Conservation (phyloP, 2,888 invertebrate genomes). For the Lepetodrilus schrolli region DNA sequence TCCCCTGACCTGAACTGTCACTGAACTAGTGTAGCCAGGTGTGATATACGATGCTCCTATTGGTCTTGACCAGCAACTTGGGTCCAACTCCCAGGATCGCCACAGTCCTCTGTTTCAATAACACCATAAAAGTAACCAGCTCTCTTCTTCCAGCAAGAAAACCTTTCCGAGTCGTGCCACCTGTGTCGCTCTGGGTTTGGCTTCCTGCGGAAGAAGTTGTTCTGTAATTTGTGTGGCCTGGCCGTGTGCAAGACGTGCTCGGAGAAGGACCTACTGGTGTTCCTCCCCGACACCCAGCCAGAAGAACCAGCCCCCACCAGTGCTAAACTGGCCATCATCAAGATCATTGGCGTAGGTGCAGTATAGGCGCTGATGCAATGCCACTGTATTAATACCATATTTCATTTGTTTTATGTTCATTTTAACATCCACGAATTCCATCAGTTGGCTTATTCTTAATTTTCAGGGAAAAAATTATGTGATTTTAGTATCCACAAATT, state of each 20-base stretch:
- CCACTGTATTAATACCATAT: too few species aligned
- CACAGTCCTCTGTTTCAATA: neutral
- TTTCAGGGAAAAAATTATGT: too few species aligned
- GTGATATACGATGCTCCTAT: too few species aligned
- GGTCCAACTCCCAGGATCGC: too few species aligned
- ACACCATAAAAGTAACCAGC: neutral
- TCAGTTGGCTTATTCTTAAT: too few species aligned
- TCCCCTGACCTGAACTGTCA: too few species aligned
- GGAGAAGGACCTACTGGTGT: conserved; percentile 58
- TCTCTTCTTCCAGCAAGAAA: conserved; percentile 57
- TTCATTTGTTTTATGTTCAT: too few species aligned
- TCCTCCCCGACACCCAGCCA: conserved; percentile 49
- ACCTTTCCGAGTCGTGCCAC: conserved; percentile 52
- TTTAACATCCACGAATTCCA: too few species aligned
- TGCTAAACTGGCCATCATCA: conserved; percentile 60
- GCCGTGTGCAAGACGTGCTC: conserved; percentile 61
- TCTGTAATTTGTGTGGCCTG: conserved; percentile 61
- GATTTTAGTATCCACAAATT: too few species aligned
- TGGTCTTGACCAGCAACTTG: too few species aligned
- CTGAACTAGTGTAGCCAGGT: too few species aligned
- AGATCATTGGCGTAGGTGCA: conserved; percentile 63
- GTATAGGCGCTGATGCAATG: too few species aligned
- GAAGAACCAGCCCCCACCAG: conserved; percentile 30
- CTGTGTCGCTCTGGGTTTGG: conserved; percentile 51
- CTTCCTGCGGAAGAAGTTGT: conserved; percentile 52